A percentile compares a stretch with the other conserved stretches of the same genome.
These are phyloP conservation scores for Herminia tarsipennalis DNA, from an alignment of 2,888 invertebrate genomes.

Conservation along the genomic window DNA sequence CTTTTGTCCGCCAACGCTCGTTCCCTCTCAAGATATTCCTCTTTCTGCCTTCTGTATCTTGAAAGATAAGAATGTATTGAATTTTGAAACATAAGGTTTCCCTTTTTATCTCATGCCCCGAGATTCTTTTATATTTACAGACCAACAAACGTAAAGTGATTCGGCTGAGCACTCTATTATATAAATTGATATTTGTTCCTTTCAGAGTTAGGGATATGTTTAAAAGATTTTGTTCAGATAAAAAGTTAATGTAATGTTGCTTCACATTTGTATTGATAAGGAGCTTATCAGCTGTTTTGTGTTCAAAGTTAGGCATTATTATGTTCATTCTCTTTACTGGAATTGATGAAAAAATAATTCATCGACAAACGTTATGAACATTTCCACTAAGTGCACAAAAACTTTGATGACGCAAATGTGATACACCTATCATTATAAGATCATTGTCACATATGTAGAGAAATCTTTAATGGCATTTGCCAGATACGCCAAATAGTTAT, in stretches of 20 bases:
- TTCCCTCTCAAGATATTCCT: constrained; percentile 61
- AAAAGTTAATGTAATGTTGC: constrained; percentile 33
- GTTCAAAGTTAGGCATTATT: too few species aligned
- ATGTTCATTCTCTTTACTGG: too few species aligned
- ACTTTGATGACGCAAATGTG: background rate
- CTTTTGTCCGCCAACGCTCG: constrained; percentile 62
- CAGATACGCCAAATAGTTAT: constrained; percentile 23
- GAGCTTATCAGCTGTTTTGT: background rate
- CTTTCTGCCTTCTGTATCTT: constrained; percentile 60
- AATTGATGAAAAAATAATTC: too few species aligned
- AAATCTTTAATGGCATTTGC: too few species aligned
- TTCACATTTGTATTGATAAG: constrained; percentile 8
- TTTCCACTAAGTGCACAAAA: too few species aligned
- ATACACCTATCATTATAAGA: background rate
- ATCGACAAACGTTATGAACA: too few species aligned
- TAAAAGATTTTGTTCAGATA: constrained; percentile 42
- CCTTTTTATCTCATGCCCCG: constrained; percentile 63
- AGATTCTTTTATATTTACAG: constrained; percentile 62
- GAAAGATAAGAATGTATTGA: constrained; percentile 74
- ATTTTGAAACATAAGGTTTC: constrained; percentile 75
- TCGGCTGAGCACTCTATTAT: constrained; percentile 60
- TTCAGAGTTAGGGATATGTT: constrained; percentile 45
- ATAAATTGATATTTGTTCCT: constrained; percentile 63
- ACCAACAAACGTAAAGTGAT: constrained; percentile 59
- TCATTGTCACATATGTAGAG: background rate